phyloP scores from a whole-genome alignment of 2,113 vertebrate species.

The Oxyruncus cristatus region DNA sequence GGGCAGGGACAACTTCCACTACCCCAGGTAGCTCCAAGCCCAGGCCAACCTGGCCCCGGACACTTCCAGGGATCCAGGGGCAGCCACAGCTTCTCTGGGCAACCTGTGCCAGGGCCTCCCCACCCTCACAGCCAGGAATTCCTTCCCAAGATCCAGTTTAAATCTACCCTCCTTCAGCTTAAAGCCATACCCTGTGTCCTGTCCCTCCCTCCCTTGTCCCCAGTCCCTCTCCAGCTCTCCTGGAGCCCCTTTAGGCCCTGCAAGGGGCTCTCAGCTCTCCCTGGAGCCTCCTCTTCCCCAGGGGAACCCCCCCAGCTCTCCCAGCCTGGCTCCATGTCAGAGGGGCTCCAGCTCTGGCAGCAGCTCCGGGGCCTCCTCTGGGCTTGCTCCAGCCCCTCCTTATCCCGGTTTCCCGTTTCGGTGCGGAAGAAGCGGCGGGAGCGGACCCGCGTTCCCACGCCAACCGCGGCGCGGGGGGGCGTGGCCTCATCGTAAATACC shows the following conservation, averaged over 20 bases:
- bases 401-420: background rate
- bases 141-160: background rate
- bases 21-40: background rate
- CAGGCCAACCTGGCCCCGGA: accelerated
- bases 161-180: background rate
- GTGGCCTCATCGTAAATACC: accelerated
- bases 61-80: background rate
- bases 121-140: background rate
- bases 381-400: background rate
- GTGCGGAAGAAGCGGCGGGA: background rate
- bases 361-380: background rate
- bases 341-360: background rate
- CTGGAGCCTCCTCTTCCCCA: background rate
- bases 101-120: background rate
- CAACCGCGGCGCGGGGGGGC: background rate
- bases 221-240: background rate
- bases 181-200: background rate
- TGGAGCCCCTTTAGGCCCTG: background rate
- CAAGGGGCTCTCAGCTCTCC: background rate
- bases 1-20: background rate
- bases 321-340: background rate
- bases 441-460: background rate
- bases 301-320: background rate
- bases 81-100: background rate
- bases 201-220: background rate